Conservation (phyloP, 2,113 vertebrate genomes). For the Chionis minor region DNA sequence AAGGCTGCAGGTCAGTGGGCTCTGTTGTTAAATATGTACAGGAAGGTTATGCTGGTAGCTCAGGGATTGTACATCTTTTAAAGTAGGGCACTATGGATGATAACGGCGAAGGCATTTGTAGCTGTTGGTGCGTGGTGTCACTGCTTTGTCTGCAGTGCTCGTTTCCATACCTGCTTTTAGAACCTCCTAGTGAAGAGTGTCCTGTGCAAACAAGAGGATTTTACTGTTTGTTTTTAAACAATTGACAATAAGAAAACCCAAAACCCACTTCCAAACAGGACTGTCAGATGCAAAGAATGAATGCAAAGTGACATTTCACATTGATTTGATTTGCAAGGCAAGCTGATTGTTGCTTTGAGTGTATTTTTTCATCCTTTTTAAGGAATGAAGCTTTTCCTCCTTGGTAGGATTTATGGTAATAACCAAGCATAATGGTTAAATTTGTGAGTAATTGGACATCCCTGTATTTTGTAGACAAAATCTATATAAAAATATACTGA, state of each 20-base stretch:
- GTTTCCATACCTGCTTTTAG: background rate
- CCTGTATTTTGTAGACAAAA: background rate
- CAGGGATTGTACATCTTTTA: background rate
- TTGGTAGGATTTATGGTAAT: background rate
- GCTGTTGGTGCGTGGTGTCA: background rate
- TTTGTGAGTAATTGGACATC: background rate
- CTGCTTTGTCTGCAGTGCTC: background rate
- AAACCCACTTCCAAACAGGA: background rate
- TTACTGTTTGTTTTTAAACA: background rate
- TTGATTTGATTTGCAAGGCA: background rate
- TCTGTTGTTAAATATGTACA: background rate
- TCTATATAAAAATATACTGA: background rate
- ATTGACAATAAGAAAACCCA: background rate
- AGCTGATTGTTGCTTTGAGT: background rate
- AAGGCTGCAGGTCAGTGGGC: background rate
- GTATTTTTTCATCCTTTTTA: background rate
- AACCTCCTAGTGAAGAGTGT: background rate
- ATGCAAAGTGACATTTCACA: background rate
- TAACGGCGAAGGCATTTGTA: background rate
- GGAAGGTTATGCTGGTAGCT: background rate
- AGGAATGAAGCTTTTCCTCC: background rate
- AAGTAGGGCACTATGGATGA: background rate
- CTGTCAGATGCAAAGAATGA: slow-evolving; percentile 65
- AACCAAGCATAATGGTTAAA: background rate
- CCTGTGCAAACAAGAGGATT: background rate